phyloP scores from a whole-genome alignment of 2,797 vertebrate species.

The Clarias pachynema region DNA sequence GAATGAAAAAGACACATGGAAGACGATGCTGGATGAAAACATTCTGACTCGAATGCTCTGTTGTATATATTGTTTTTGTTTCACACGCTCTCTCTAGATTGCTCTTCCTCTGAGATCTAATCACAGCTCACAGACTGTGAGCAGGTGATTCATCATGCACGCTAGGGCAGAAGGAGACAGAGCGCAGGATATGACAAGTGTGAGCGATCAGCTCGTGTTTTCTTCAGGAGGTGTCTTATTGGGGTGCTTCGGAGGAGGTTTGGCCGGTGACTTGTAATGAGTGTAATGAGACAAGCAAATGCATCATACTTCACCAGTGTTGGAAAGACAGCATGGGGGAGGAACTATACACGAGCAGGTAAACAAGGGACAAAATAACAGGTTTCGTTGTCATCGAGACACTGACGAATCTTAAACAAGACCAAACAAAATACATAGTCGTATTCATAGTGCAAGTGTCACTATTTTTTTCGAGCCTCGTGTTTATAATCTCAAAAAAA shows the following conservation, averaged over 20 bases:
- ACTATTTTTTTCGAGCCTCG: constrained; percentile 44
- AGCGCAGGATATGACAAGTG: constrained; percentile 45
- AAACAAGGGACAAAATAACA: constrained; percentile 35
- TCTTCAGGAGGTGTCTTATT: constrained; percentile 30
- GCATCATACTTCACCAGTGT: constrained; percentile 9
- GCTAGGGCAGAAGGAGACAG: constrained; percentile 45
- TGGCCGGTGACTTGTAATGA: constrained; percentile 26
- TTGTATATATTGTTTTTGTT: background rate
- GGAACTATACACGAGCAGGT: constrained; percentile 23
- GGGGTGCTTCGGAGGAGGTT: constrained; percentile 10
- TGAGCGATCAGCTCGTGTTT: constrained; percentile 41
- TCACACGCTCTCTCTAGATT: constrained; percentile 26
- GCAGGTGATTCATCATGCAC: constrained; percentile 52
- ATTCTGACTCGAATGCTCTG: background rate
- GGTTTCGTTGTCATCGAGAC: constrained; percentile 13
- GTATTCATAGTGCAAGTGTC: constrained; percentile 56
- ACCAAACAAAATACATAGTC: constrained; percentile 43
- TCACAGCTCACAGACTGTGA: constrained; percentile 39
- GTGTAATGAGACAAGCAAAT: constrained; percentile 16
- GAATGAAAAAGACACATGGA: constrained; percentile 15
- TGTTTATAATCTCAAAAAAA: constrained; percentile 31
- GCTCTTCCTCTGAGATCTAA: constrained; percentile 46
- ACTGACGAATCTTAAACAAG: constrained; percentile 34
- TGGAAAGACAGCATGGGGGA: background rate
- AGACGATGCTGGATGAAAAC: constrained; percentile 19